A percentile compares a stretch with the other conserved stretches of the same genome.
Conservation (phyloP, 1,140 invertebrate genomes). For the Oryzaephilus surinamensis region DNA sequence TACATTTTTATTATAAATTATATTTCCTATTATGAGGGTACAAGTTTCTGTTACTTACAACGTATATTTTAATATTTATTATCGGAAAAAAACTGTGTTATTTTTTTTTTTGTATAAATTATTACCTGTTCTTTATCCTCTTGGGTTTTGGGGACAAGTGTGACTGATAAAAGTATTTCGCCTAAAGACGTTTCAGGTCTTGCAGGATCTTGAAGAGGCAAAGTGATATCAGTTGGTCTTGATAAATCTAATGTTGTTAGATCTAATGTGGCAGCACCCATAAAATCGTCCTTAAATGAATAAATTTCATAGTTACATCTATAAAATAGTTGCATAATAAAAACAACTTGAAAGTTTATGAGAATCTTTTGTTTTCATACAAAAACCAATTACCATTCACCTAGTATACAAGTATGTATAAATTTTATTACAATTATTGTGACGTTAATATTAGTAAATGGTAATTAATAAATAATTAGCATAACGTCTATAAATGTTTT, state of each 20-base stretch:
- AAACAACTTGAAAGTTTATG: not conserved
- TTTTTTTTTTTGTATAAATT: too few species aligned
- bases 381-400: not conserved
- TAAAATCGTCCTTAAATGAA: conserved; percentile 79
- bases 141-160: conserved; percentile 77
- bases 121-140: conserved; percentile 89
- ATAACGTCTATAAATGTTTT: not conserved
- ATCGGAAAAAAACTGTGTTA: too few species aligned
- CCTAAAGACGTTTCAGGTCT: conserved; percentile 61
- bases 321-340: not conserved
- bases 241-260: conserved; percentile 75
- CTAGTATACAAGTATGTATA: not conserved
- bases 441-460: not conserved
- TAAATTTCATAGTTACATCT: too few species aligned
- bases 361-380: not conserved
- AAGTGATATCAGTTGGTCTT: conserved; percentile 63
- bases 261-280: conserved; percentile 83
- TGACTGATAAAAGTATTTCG: conserved; percentile 68
- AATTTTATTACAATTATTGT: not conserved
- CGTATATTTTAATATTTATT: too few species aligned
- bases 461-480: not conserved
- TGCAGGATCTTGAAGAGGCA: conserved; percentile 63
- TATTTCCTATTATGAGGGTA: not conserved
- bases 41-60: not conserved
- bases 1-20: too few species aligned